These are phyloP conservation scores for Babyrousa celebensis DNA, from an alignment of 2,797 vertebrate genomes.

Conservation along the genomic window DNA sequence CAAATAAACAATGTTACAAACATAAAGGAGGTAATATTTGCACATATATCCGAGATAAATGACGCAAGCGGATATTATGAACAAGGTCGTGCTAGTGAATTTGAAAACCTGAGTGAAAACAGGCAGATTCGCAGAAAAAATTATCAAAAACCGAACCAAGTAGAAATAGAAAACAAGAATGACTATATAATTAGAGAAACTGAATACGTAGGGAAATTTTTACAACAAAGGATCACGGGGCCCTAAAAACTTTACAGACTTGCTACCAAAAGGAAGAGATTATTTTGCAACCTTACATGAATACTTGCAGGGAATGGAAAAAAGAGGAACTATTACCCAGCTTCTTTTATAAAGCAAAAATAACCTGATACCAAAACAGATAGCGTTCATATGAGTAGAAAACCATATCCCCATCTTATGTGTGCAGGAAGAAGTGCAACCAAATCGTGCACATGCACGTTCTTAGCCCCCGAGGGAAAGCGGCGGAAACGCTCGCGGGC, in stretches of 20 bases:
- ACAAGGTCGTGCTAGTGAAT: background rate
- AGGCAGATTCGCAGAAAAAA: background rate
- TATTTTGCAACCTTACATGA: background rate
- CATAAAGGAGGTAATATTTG: background rate
- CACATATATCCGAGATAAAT: background rate
- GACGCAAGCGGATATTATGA: background rate
- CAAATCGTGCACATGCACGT: background rate
- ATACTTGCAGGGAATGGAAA: background rate
- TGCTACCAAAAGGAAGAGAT: background rate
- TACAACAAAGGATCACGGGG: background rate
- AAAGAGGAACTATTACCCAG: background rate
- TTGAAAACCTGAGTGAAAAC: conserved; percentile 23
- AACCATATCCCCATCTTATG: background rate
- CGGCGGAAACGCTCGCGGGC: background rate
- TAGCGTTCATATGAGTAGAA: background rate
- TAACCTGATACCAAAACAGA: background rate
- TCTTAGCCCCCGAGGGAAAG: background rate
- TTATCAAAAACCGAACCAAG: background rate
- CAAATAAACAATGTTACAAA: background rate
- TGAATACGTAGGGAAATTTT: background rate
- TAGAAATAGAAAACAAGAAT: background rate
- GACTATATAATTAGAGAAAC: background rate
- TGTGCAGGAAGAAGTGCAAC: background rate
- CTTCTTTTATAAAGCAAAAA: background rate
- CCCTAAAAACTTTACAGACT: background rate